Conservation (phyloP, 1,140 invertebrate genomes). For the Diabrotica virgifera region DNA sequence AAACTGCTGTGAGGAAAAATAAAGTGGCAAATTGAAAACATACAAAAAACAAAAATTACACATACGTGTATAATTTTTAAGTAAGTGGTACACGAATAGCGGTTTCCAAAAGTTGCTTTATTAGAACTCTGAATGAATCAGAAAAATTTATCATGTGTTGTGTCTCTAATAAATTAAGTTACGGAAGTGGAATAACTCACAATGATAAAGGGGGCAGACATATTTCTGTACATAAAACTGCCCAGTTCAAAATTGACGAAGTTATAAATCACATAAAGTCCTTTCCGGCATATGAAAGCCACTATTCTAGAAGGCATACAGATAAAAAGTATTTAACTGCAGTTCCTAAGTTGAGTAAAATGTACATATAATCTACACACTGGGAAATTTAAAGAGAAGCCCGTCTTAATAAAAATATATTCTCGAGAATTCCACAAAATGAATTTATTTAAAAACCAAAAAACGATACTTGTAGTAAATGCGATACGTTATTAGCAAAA, state of each 20-base stretch:
- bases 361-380: background rate
- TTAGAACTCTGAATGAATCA: background rate
- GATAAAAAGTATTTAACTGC: background rate
- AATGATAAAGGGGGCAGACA: background rate
- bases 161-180: background rate
- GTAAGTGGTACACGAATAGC: background rate
- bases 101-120: background rate
- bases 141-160: background rate
- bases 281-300: background rate
- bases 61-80: background rate
- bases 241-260: background rate
- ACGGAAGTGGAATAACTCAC: background rate
- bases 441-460: background rate
- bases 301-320: background rate
- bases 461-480: background rate
- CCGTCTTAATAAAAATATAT: background rate
- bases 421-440: background rate
- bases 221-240: background rate
- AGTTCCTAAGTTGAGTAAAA: background rate
- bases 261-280: background rate
- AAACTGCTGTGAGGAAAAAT: background rate
- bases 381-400: background rate
- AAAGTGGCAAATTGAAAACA: background rate
- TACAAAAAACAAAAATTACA: background rate
- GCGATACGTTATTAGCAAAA: background rate